These are phyloP conservation scores for Pterocles burchelli DNA, from an alignment of 2,113 vertebrate species.

Conservation along the genomic window DNA sequence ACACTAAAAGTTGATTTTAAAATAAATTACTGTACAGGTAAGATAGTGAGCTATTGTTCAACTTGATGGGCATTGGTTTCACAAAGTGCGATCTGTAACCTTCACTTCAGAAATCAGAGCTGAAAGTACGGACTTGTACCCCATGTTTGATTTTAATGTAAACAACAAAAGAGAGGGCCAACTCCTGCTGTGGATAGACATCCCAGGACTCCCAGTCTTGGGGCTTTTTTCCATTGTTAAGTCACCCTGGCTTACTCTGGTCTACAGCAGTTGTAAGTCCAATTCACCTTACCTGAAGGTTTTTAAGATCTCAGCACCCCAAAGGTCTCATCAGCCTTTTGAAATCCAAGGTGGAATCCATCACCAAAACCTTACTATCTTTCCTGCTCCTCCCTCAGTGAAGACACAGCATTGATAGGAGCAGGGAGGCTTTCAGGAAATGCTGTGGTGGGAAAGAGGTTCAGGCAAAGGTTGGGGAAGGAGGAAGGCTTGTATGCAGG, in stretches of 20 bases:
- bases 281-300: not conserved
- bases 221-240: not conserved
- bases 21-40: conserved; percentile 73
- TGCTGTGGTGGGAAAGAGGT: not conserved
- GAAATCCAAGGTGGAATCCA: not conserved
- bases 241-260: not conserved
- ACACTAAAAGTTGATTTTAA: conserved; percentile 41
- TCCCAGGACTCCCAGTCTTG: not conserved
- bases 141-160: conserved; percentile 14
- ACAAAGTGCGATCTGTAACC: conserved; percentile 25
- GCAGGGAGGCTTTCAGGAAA: not conserved
- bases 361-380: not conserved
- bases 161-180: conserved; percentile 17
- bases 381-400: not conserved
- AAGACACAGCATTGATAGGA: not conserved
- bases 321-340: not conserved
- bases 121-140: conserved; percentile 17
- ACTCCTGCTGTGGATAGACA: not conserved
- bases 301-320: not conserved
- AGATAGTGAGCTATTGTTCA: conserved; percentile 40
- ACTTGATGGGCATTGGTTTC: not conserved
- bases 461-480: not conserved
- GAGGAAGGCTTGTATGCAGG: not conserved
- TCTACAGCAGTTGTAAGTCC: not conserved
- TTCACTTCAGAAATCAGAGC: conserved; percentile 48